Evolutionary conservation across 2,797 vertebrate species (phyloP), one percentile per base, ranked within the genome.

Genomic region (Poeciliopsis turneri): DNA sequence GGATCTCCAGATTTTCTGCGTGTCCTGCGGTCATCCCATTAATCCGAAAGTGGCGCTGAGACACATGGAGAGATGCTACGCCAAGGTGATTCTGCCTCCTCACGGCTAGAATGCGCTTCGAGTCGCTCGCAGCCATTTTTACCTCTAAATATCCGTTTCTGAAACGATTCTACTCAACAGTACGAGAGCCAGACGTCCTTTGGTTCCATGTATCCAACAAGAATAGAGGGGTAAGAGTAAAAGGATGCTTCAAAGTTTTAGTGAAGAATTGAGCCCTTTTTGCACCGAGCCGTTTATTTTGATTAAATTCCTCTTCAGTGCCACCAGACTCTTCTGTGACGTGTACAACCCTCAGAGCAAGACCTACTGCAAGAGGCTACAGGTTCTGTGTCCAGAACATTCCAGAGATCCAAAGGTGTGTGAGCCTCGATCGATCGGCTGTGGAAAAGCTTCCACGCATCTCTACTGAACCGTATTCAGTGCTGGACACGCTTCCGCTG

Each of bases 311-410:
- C 25, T 72, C 55, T 43, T 70, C 84, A 98, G 98, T 45, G 98
- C 98, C 45, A 98, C 97, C 7, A 94, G 97, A 79, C 97, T 98
- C 64, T 99, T 99, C 90, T 99, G 98, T 81, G 97, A 98, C 0
- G 97, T 99, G 45, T 99, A 98, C 91, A 99, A 98, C 88, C 97
- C 97, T 41, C 97, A 98, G 90, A 99, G 98, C 91, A 98, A 98
- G 89, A 99, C 97, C 0, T 99, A 98, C 86, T 98, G 98, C 89
- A 99, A 99, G 82, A 95, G 97, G 71, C 97, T 99, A 84, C 97
- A 98, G 89, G 98, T 98, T 86, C 92, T 98, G 70, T 98, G 97
- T 88, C 98, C 97, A 0, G 98, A 98, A 90, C 98, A 98, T 95
- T 99, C 97, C 73, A 93, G 97, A 78, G 97, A 98, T 88, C 97